Conservation (phyloP, 2,113 vertebrate species). For the Chaenocephalus aceratus region DNA sequence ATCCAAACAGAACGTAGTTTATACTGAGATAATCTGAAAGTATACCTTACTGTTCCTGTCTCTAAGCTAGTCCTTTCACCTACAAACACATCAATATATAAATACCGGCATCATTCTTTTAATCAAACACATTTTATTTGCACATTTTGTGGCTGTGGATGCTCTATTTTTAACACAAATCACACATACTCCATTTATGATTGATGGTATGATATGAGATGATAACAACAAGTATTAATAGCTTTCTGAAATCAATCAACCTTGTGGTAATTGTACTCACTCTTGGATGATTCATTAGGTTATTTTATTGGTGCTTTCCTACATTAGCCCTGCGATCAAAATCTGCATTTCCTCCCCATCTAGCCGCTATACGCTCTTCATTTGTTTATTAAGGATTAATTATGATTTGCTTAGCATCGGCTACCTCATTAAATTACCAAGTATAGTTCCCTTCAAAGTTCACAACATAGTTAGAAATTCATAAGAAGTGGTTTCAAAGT, state of each 20-base stretch:
- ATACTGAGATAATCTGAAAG: background rate
- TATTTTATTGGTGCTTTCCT: slow-evolving; percentile 26
- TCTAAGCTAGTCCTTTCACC: slow-evolving; percentile 12
- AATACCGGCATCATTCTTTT: background rate
- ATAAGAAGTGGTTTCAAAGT: slow-evolving; percentile 56
- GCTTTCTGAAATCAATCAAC: slow-evolving; percentile 17
- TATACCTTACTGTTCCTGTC: slow-evolving; percentile 11
- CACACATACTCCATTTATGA: background rate
- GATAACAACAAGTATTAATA: slow-evolving; percentile 13
- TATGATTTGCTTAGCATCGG: slow-evolving; percentile 55
- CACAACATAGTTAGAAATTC: slow-evolving; percentile 44
- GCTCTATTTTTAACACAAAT: background rate
- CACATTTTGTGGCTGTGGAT: background rate
- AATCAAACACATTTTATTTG: slow-evolving; percentile 7
- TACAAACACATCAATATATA: background rate
- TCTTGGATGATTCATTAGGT: slow-evolving; percentile 36
- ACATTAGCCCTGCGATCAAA: slow-evolving; percentile 20
- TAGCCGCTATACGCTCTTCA: slow-evolving; percentile 9
- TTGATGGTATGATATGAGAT: slow-evolving; percentile 10
- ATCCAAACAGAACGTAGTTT: slow-evolving; percentile 32
- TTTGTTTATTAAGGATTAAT: slow-evolving; percentile 66
- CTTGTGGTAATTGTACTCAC: slow-evolving; percentile 24
- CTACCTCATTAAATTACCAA: slow-evolving; percentile 65
- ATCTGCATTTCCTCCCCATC: slow-evolving; percentile 23
- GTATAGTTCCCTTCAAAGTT: slow-evolving; percentile 63